Percentiles rank a stretch among this genome's conserved stretches.
phyloP scores from a whole-genome alignment of 2,888 invertebrate genomes.

The Ellobium chinense region DNA sequence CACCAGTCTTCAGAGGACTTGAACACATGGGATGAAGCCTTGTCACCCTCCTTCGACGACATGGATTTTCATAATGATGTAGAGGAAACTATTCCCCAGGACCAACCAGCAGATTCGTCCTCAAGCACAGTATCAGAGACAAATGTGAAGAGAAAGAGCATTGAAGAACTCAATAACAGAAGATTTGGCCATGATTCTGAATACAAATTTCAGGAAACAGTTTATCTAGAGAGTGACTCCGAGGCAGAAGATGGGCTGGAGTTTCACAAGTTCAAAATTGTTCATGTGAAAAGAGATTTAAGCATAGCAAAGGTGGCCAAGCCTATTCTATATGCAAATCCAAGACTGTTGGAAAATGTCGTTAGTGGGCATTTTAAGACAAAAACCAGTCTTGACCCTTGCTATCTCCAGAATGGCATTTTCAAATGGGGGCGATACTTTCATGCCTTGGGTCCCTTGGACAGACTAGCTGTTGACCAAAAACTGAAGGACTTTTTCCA shows the following conservation, averaged over 20 bases:
- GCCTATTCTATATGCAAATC: slow-evolving; percentile 35
- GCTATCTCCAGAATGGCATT: slow-evolving; percentile 34
- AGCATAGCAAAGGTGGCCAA: slow-evolving; percentile 25
- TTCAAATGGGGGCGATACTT: slow-evolving; percentile 39
- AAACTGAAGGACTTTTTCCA: slow-evolving; percentile 30
- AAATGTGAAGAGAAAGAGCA: background rate
- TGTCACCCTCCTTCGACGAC: background rate
- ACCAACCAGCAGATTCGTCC: background rate
- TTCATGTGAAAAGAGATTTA: slow-evolving; percentile 25
- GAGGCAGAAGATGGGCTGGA: slow-evolving; percentile 6
- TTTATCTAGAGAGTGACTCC: slow-evolving; percentile 33
- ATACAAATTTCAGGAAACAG: slow-evolving; percentile 21
- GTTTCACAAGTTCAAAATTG: background rate
- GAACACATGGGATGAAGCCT: background rate
- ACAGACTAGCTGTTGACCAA: slow-evolving; percentile 14
- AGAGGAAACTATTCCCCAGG: slow-evolving; percentile 1
- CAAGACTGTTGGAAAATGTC: slow-evolving; percentile 37
- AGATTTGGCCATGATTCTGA: slow-evolving; percentile 10
- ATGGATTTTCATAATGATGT: slow-evolving; percentile 7
- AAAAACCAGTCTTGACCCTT: background rate
- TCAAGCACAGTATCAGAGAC: background rate
- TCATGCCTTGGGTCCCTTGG: background rate
- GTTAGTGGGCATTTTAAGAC: slow-evolving; percentile 28
- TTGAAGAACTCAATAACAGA: background rate
- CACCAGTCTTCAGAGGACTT: background rate